Evolutionary conservation across 2,797 vertebrate species (phyloP).

Genomic region (Tangara arthus): DNA sequence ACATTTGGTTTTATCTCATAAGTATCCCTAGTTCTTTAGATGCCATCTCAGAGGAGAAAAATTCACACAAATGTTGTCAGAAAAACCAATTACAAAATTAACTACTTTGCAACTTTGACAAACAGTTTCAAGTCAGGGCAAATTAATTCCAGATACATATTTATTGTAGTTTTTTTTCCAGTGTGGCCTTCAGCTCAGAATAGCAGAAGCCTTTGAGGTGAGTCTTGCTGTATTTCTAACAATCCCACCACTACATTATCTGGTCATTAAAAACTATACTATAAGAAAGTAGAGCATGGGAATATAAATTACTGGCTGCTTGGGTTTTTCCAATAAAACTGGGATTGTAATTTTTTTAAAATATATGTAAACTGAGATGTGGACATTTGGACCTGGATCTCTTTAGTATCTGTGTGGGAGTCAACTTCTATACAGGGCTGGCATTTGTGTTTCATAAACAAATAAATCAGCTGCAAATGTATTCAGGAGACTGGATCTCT

Average conservation of each 20-base stretch:
- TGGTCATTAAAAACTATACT: background rate
- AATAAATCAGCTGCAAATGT: background rate
- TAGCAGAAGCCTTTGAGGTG: background rate
- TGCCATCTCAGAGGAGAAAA: slow-evolving; percentile 42
- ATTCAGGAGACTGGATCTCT: background rate
- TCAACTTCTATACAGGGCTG: background rate
- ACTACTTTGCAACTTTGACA: background rate
- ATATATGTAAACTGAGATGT: background rate
- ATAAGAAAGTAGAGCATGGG: background rate
- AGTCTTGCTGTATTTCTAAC: background rate
- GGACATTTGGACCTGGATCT: background rate
- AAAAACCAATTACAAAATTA: background rate
- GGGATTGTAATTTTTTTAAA: background rate
- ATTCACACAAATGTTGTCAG: slow-evolving; percentile 46
- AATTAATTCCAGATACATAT: background rate
- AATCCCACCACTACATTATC: background rate
- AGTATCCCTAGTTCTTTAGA: slow-evolving; percentile 50
- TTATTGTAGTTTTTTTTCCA: background rate
- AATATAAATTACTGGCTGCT: background rate
- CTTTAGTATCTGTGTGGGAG: background rate
- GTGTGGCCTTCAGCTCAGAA: background rate
- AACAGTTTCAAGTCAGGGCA: accelerated
- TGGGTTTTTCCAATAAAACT: background rate
- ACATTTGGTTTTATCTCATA: slow-evolving; percentile 54
- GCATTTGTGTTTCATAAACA: background rate